phyloP scores from a whole-genome alignment of 2,113 vertebrate genomes.

The Mionectes macconnelli region DNA sequence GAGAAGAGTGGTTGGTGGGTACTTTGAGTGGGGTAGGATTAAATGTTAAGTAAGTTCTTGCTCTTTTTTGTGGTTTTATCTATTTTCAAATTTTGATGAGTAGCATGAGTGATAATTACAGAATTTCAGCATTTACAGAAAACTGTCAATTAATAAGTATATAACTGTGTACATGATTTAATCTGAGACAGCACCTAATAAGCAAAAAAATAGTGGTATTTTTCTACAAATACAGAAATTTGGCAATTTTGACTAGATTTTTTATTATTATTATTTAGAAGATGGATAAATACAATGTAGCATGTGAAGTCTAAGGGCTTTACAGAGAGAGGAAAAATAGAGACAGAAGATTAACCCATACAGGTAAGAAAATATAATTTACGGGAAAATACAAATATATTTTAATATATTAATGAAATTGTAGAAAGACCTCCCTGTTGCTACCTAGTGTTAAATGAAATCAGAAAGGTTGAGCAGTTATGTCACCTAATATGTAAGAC shows the following conservation, averaged over 20 bases:
- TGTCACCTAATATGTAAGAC: not conserved
- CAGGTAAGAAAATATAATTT: not conserved
- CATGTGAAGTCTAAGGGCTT: not conserved
- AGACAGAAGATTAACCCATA: not conserved
- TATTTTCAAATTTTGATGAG: not conserved
- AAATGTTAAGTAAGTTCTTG: not conserved
- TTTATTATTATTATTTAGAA: not conserved
- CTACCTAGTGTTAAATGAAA: not conserved
- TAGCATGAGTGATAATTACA: not conserved
- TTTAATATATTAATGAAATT: not conserved
- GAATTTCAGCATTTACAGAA: slow-evolving; percentile 17
- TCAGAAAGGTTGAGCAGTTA: not conserved
- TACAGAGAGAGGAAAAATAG: not conserved
- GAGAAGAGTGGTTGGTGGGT: not conserved
- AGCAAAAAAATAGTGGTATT: not conserved
- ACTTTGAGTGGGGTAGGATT: not conserved
- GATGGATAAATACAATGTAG: not conserved
- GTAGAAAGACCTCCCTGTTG: not conserved
- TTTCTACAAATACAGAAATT: not conserved
- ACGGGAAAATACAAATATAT: not conserved
- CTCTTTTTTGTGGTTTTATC: not conserved
- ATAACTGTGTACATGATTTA: not conserved
- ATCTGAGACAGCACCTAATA: not conserved
- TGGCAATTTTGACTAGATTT: not conserved
- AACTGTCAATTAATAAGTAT: not conserved